These are phyloP conservation scores for Clusia tigrina DNA, from an alignment of 2,888 invertebrate species.

Conservation along the genomic window DNA sequence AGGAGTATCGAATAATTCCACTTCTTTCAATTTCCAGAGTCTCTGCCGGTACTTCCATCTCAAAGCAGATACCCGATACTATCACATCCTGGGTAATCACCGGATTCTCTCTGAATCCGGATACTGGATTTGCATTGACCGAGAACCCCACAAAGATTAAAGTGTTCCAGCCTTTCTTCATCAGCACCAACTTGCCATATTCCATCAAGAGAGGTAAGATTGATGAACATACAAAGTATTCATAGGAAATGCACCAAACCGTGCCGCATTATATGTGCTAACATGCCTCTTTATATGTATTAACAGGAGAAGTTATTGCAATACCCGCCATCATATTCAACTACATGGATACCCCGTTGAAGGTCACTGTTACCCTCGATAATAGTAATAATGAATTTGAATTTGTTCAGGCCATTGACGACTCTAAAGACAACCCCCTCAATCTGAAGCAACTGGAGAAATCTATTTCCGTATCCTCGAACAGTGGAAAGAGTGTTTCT, in stretches of 20 bases:
- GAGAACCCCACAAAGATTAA: conserved; percentile 67
- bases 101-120: conserved; percentile 78
- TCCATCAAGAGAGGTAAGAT: conserved; percentile 74
- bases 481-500: conserved; percentile 48
- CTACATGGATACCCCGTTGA: conserved; percentile 77
- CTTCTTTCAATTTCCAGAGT: no score
- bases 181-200: conserved; percentile 77
- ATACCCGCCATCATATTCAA: conserved; percentile 87
- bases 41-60: no score
- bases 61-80: conserved; percentile 75
- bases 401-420: conserved; percentile 71
- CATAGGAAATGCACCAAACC: neutral
- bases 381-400: conserved; percentile 73
- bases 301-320: conserved; percentile 81
- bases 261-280: no score
- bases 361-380: conserved; percentile 81
- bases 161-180: conserved; percentile 79
- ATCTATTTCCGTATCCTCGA: conserved; percentile 41
- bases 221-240: neutral
- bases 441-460: neutral
- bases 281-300: neutral
- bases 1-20: no score
- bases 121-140: conserved; percentile 80
- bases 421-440: conserved; percentile 66
- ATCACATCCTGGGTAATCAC: conserved; percentile 84